phyloP scores from a whole-genome alignment of 1,140 invertebrate species.

The Drosophila takahashii region DNA sequence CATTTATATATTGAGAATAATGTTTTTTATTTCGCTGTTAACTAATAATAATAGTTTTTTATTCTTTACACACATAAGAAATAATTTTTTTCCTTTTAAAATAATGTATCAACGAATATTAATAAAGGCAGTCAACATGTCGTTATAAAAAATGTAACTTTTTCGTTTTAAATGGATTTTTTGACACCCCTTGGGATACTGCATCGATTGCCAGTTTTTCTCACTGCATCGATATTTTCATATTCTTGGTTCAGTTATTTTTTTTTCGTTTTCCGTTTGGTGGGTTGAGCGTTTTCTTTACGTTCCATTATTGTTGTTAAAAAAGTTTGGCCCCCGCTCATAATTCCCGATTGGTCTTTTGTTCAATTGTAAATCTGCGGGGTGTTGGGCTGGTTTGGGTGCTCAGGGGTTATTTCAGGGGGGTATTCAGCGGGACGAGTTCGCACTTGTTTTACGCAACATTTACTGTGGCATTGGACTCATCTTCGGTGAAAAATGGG shows the following conservation, averaged over 20 bases:
- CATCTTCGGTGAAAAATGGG: constrained; percentile 8
- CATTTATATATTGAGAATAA: background rate
- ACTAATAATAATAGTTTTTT: background rate
- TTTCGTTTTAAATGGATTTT: background rate
- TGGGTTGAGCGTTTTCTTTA: constrained; percentile 46
- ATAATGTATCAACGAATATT: background rate
- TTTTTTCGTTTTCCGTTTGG: constrained; percentile 8
- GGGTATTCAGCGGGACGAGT: constrained; percentile 43
- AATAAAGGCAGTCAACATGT: background rate
- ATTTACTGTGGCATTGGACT: constrained; percentile 65
- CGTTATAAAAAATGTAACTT: background rate
- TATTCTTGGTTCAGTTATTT: constrained; percentile 22
- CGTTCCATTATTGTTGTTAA: constrained; percentile 57
- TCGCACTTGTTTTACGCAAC: constrained; percentile 78
- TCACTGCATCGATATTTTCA: constrained; percentile 29
- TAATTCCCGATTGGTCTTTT: constrained; percentile 81
- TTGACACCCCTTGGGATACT: background rate
- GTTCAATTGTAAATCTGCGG: constrained; percentile 67
- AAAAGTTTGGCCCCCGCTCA: constrained; percentile 71
- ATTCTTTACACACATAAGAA: too few relatives aligned
- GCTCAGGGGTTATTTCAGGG: background rate
- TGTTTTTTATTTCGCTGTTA: background rate
- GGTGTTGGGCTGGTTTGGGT: background rate
- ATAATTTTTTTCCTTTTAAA: background rate
- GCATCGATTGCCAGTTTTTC: constrained; percentile 16